Percentiles rank a stretch among this genome's conserved stretches.
Evolutionary conservation across 23 tunicate genomes (phyloP).

Genomic region (Oikopleura albicans): DNA sequence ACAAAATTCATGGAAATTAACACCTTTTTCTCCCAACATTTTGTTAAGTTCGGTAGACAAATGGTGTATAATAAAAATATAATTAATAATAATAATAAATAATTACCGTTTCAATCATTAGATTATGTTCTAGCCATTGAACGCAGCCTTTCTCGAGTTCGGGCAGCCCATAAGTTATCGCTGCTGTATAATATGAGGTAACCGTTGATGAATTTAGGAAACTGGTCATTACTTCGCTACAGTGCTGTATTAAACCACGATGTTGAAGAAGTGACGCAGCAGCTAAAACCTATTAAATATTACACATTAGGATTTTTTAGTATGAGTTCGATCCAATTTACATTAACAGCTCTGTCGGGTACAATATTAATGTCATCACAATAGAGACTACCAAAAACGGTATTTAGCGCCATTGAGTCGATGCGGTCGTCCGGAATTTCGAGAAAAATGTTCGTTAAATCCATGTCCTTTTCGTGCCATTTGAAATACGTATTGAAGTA

Average conservation of each 20-base stretch:
- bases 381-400: slow-evolving; percentile 57
- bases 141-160: slow-evolving; percentile 38
- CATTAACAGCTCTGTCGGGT: slow-evolving; percentile 38
- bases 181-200: slow-evolving; percentile 32
- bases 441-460: slow-evolving; percentile 30
- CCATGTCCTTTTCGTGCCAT: neutral
- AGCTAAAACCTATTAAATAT: slow-evolving; percentile 52
- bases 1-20: too few relatives aligned
- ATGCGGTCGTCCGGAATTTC: slow-evolving; percentile 68
- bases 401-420: slow-evolving; percentile 35
- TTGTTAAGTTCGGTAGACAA: too few relatives aligned
- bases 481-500: neutral
- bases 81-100: too few relatives aligned
- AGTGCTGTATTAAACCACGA: slow-evolving; percentile 73
- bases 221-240: slow-evolving; percentile 32
- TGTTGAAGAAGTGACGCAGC: slow-evolving; percentile 83
- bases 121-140: slow-evolving; percentile 67
- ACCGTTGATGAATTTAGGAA: slow-evolving; percentile 35
- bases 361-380: slow-evolving; percentile 45
- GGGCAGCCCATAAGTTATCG: slow-evolving; percentile 53
- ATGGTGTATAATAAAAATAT: too few relatives aligned
- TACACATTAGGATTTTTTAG: neutral
- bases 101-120: slow-evolving; percentile 28
- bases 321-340: neutral
- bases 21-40: too few relatives aligned